phyloP scores from a whole-genome alignment of 2,113 vertebrate species.

The Acrocephalus kingi region DNA sequence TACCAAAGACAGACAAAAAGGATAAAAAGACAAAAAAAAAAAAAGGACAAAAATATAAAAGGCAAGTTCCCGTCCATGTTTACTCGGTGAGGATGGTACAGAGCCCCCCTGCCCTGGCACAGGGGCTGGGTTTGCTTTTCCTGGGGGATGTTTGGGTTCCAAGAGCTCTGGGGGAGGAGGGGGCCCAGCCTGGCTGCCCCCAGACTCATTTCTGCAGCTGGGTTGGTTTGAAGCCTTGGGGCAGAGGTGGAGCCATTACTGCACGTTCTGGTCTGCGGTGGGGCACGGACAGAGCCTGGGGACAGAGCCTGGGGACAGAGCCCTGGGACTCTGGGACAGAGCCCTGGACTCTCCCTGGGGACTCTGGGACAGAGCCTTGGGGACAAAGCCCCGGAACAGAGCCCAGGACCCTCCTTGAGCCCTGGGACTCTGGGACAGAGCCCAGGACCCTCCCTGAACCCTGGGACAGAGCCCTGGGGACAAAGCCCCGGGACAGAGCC shows the following conservation, averaged over 20 bases:
- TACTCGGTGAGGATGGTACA: slow-evolving; percentile 24
- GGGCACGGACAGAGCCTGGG: background rate
- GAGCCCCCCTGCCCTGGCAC: background rate
- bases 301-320: too few relatives aligned
- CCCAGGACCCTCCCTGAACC: too few relatives aligned
- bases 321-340: too few relatives aligned
- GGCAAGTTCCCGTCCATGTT: slow-evolving; percentile 56
- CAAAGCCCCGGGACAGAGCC: too few relatives aligned
- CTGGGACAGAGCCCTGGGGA: too few relatives aligned
- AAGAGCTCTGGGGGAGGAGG: background rate
- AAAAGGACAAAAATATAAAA: background rate
- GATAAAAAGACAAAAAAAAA: background rate
- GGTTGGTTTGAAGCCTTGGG: background rate
- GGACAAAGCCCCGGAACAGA: too few relatives aligned
- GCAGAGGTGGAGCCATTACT: background rate
- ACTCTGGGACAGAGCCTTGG: too few relatives aligned
- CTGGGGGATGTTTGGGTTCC: too few relatives aligned
- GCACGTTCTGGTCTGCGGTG: slow-evolving; percentile 32
- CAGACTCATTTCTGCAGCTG: background rate
- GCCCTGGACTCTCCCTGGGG: too few relatives aligned
- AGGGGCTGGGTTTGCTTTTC: too few relatives aligned
- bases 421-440: too few relatives aligned
- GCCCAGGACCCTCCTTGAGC: too few relatives aligned
- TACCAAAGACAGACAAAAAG: slow-evolving; percentile 86
- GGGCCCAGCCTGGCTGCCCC: background rate